Conservation (phyloP, 2,113 vertebrate species). For the Phaethon lepturus region DNA sequence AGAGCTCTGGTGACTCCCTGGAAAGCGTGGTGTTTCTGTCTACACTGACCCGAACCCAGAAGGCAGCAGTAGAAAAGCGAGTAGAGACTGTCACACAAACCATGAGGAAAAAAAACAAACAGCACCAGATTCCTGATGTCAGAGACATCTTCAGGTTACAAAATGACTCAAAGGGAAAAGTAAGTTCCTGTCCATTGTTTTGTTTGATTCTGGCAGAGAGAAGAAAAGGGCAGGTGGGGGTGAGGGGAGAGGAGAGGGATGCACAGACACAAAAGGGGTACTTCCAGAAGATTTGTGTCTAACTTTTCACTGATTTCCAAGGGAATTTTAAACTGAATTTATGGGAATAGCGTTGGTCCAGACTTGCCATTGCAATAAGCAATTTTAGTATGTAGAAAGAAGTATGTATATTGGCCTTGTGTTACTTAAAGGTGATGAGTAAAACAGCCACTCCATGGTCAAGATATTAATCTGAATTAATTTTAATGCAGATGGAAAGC, state of each 20-base stretch:
- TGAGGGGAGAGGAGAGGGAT: neutral
- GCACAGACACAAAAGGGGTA: neutral
- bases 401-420: neutral
- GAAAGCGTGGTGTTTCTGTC: conserved; percentile 88
- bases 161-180: conserved; percentile 74
- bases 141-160: conserved; percentile 91
- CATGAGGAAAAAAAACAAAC: conserved; percentile 90
- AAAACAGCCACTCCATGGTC: neutral
- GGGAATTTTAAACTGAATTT: neutral
- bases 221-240: neutral
- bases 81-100: conserved; percentile 89
- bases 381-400: neutral
- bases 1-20: conserved; percentile 80
- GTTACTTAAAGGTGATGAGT: neutral
- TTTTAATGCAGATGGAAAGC: neutral
- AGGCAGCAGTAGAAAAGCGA: conserved; percentile 88
- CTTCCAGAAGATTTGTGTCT: neutral
- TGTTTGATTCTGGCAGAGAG: neutral
- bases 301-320: neutral
- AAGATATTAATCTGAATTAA: neutral
- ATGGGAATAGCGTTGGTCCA: neutral
- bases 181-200: conserved; percentile 48
- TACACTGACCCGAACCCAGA: conserved; percentile 90
- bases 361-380: neutral
- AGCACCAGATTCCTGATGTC: conserved; percentile 90